Evolutionary conservation across 2,888 invertebrate genomes (phyloP).

Genomic region (Stenotaenia linearis): DNA sequence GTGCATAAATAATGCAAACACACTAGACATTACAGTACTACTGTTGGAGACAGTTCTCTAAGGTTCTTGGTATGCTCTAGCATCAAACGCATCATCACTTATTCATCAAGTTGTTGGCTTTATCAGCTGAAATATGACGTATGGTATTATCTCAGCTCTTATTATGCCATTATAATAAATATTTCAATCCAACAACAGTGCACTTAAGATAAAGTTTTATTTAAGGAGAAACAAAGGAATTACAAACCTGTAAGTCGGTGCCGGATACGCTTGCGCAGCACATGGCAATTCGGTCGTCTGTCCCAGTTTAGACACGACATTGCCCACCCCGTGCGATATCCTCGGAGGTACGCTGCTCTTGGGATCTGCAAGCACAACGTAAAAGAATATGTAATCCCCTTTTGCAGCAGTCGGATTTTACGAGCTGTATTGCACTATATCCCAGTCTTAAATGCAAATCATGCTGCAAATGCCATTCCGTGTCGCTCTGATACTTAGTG

Average conservation of each 20-base stretch:
- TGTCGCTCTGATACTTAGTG: neutral
- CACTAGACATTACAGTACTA: too few relatives aligned
- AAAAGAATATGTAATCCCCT: slow-evolving; percentile 17
- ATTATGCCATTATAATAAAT: too few relatives aligned
- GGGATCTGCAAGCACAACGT: slow-evolving; percentile 33
- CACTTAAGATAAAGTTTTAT: too few relatives aligned
- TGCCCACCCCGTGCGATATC: slow-evolving; percentile 47
- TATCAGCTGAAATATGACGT: too few relatives aligned
- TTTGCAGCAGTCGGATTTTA: neutral
- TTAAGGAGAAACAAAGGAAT: slow-evolving; percentile 29
- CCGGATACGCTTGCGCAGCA: slow-evolving; percentile 47
- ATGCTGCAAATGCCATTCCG: neutral
- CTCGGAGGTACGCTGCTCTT: slow-evolving; percentile 36
- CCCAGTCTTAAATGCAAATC: neutral
- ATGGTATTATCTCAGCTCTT: too few relatives aligned
- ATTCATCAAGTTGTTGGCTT: too few relatives aligned
- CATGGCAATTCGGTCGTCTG: slow-evolving; percentile 46
- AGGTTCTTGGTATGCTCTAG: too few relatives aligned
- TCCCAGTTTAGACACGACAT: slow-evolving; percentile 39
- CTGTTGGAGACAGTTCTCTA: too few relatives aligned
- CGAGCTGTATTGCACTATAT: neutral
- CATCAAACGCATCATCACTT: too few relatives aligned
- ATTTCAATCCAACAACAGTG: too few relatives aligned
- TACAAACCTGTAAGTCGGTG: slow-evolving; percentile 46
- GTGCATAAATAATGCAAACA: too few relatives aligned